Evolutionary conservation across 2,888 invertebrate species (phyloP).

Genomic region (Drosophila heteroneura): DNA sequence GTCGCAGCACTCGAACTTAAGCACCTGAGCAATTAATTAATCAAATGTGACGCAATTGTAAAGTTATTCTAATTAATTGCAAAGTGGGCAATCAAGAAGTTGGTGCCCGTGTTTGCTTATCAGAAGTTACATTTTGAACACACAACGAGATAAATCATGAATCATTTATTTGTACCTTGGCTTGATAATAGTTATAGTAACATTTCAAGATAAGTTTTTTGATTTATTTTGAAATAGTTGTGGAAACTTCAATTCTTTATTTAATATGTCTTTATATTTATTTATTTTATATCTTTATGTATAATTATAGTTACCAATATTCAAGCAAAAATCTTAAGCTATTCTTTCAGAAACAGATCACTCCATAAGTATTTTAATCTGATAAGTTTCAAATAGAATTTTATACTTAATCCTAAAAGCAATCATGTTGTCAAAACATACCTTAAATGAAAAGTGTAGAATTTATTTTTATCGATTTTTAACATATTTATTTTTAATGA

Average conservation of each 20-base stretch:
- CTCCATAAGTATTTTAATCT: background rate
- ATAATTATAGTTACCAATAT: too few relatives aligned
- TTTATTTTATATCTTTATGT: too few relatives aligned
- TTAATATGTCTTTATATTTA: too few relatives aligned
- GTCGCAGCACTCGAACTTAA: constrained; percentile 8
- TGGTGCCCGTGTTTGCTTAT: constrained; percentile 8
- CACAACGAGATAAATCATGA: background rate
- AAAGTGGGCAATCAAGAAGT: constrained; percentile 16
- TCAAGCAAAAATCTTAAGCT: background rate
- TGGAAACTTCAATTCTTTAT: background rate
- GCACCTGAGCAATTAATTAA: constrained; percentile 25
- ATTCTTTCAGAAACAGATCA: too few relatives aligned
- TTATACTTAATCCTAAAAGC: background rate
- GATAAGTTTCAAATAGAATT: background rate
- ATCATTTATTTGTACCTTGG: background rate
- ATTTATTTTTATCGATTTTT: background rate
- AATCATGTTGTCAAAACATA: background rate
- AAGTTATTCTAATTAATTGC: constrained; percentile 40
- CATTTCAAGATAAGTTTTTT: background rate
- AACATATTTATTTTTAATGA: background rate
- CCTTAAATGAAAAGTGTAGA: background rate
- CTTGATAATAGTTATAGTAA: background rate
- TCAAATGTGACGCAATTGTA: constrained; percentile 27
- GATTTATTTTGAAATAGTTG: background rate
- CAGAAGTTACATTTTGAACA: background rate